These are phyloP conservation scores for Mesorhabditis sp. DNA, from an alignment of 2,888 invertebrate genomes.

Conservation along the genomic window DNA sequence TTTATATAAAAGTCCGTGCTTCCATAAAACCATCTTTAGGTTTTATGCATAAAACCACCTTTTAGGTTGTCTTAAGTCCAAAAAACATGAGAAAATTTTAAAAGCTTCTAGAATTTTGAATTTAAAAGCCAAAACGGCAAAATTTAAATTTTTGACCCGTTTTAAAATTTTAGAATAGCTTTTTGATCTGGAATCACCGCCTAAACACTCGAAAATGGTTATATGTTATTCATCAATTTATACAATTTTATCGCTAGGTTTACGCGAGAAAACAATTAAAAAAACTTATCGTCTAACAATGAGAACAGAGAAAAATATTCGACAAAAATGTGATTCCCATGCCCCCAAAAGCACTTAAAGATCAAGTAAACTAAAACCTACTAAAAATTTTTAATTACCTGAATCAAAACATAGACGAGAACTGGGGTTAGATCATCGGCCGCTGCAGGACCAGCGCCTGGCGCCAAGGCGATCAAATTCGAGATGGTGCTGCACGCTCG, in stretches of 20 bases:
- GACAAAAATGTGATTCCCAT: background rate
- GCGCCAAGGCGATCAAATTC: constrained; percentile 81
- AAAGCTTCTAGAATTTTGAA: too few relatives aligned
- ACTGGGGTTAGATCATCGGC: constrained; percentile 92
- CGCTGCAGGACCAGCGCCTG: constrained; percentile 65
- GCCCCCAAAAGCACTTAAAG: background rate
- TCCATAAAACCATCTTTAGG: background rate
- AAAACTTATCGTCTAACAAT: too few relatives aligned
- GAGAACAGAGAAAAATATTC: background rate
- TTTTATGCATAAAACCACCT: background rate
- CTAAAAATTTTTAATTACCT: constrained; percentile 23
- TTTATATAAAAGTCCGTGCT: background rate
- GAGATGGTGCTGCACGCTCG: constrained; percentile 77
- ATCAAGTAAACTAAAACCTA: background rate
- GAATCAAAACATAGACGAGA: constrained; percentile 86
- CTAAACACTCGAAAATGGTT: too few relatives aligned
- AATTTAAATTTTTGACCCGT: too few relatives aligned
- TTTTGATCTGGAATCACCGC: background rate
- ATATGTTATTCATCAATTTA: too few relatives aligned
- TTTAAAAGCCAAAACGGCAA: too few relatives aligned
- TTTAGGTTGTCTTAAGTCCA: background rate
- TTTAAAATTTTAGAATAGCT: background rate
- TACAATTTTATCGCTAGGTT: too few relatives aligned
- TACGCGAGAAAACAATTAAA: too few relatives aligned
- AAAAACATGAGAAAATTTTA: too few relatives aligned